Base-by-base conservation (phyloP, 2,888 invertebrate genomes). In the Pimpla rufipes region DNA sequence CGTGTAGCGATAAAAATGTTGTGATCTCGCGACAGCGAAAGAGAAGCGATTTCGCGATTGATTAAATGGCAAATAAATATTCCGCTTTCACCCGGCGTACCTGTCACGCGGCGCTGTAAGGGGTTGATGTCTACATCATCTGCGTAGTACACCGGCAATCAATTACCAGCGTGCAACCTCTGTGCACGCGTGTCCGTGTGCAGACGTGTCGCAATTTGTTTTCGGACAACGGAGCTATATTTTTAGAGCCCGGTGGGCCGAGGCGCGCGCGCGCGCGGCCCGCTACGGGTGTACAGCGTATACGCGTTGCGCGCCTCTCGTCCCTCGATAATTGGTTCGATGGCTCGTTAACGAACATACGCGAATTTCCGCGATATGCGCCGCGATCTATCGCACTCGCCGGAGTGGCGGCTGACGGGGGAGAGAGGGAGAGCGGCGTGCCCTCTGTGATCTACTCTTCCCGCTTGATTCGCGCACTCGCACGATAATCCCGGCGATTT, bases 341-440 rank as follows among this genome's bases (percentile, higher is more conserved):
- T 84, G 83, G 85, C 68, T 85, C 84, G 86, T 85, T 85, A 85
- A 78, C 85, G 83, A 84, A 81, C 83, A 83, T 83, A 85, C 77
- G 78, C 78, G 74, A 77, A 70, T 79, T 82, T 76, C 50, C 55
- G 68, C 59, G 70, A 81, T 83, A 83, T 77, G 66, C 71, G 52
- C 40, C 68, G 67, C 86, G 77, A 79, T 84, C 75, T 83, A 83
- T 84, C 78, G 71, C 37, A 45, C 35, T 62, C 59, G 47, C 18
- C 47, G 29, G 13, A 57, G 29, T 42, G 18, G 13, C 21, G 37
- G 16, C 7, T 62, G 35, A 62, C 18, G 37, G 16, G 11, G 37
- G 37, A 40, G 10, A 18, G 37, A 18, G 37, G 10, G n/a, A 62
- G 8, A 40, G 62, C 23, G 8, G 10, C 23, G n/a, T 7, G 62